Conservation (phyloP, 2,888 invertebrate genomes). For the Bruchidius siliquastri region DNA sequence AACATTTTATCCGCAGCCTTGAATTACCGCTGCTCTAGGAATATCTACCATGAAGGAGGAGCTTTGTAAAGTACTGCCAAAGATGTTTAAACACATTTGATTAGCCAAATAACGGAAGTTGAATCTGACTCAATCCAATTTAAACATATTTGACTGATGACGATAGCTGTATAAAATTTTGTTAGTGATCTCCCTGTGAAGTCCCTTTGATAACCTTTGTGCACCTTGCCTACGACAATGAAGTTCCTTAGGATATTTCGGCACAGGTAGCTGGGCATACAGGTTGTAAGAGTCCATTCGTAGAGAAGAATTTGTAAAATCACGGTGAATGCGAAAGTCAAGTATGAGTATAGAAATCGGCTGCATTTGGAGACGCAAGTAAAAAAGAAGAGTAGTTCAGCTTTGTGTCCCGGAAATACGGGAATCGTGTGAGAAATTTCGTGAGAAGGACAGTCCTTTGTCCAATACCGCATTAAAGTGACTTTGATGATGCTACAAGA, state of each 20-base stretch:
- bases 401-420: neutral
- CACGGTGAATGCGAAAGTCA: slow-evolving; percentile 20
- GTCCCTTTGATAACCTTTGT: too few species aligned
- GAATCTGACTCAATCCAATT: too few species aligned
- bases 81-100: too few species aligned
- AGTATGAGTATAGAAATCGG: slow-evolving; percentile 27
- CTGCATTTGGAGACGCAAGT: neutral
- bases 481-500: neutral
- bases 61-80: too few species aligned
- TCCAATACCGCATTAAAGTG: neutral
- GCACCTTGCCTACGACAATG: neutral
- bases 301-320: neutral
- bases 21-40: too few species aligned
- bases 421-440: neutral
- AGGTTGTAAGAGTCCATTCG: neutral
- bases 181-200: too few species aligned
- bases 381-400: neutral
- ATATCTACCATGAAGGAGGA: too few species aligned
- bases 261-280: neutral
- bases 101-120: too few species aligned
- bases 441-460: neutral
- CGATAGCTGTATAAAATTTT: too few species aligned
- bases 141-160: too few species aligned
- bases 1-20: too few species aligned
- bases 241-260: neutral